Evolutionary conservation across 2,113 vertebrate genomes (phyloP).

Genomic region (Rhegmatorhina hoffmannsi): DNA sequence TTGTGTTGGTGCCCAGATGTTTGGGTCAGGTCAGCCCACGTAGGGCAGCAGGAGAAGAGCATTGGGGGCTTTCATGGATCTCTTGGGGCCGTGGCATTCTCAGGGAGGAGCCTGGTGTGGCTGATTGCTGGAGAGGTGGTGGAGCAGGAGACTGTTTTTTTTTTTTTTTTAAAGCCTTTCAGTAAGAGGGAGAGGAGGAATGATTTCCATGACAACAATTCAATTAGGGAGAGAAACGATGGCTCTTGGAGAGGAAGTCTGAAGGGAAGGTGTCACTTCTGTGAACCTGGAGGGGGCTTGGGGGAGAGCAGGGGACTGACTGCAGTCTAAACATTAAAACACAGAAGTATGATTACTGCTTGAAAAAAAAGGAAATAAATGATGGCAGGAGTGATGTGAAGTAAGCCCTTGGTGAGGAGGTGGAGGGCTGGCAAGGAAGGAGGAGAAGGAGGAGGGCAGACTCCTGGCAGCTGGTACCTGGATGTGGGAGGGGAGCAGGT

Average conservation of each 20-base stretch:
- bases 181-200: conserved; percentile 49
- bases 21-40: accelerated
- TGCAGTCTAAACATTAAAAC: neutral
- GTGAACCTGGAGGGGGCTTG: neutral
- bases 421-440: neutral
- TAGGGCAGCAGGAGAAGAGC: neutral
- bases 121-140: neutral
- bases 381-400: neutral
- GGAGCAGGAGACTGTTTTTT: neutral
- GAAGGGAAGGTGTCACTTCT: conserved; percentile 3
- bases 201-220: conserved; percentile 78
- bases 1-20: neutral
- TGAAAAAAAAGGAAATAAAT: neutral
- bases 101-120: neutral
- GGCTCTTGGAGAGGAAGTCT: neutral
- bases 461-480: neutral
- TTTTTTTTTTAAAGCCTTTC: conserved; percentile 6
- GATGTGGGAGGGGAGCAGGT: neutral
- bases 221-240: conserved; percentile 33
- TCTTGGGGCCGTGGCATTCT: neutral
- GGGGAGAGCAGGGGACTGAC: neutral
- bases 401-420: neutral
- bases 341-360: neutral
- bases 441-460: neutral
- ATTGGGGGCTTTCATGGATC: accelerated